Conservation (phyloP, 2,113 vertebrate genomes). For the Campylomormyrus numenius region DNA sequence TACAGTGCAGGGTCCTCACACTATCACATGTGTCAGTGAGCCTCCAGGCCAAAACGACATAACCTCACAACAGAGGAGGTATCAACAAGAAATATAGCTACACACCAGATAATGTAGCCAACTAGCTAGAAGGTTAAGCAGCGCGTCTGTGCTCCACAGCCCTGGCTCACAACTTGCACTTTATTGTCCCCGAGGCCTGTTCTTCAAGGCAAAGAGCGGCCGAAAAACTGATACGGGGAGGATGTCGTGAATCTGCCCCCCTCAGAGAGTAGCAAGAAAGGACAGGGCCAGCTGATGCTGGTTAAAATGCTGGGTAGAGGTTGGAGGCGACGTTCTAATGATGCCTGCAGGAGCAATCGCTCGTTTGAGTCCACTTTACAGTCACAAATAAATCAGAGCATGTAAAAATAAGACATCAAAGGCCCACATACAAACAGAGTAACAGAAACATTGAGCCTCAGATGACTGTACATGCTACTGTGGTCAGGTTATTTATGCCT, state of each 20-base stretch:
- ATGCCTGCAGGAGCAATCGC: background rate
- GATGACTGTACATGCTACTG: background rate
- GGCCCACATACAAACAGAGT: background rate
- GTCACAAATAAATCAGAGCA: background rate
- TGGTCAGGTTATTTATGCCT: background rate
- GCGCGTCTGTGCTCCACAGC: background rate
- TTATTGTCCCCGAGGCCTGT: background rate
- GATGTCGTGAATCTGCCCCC: background rate
- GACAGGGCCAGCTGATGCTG: background rate
- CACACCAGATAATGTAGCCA: slow-evolving; percentile 11
- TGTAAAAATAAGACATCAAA: background rate
- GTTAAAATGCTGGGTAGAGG: background rate
- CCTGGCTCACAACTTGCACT: background rate
- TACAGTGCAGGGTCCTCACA: background rate
- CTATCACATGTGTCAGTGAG: background rate
- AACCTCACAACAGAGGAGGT: background rate
- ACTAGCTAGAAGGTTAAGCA: background rate
- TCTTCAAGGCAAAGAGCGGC: background rate
- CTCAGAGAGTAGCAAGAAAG: background rate
- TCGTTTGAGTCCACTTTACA: background rate
- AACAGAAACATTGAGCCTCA: background rate
- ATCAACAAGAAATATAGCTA: background rate
- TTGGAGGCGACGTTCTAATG: background rate
- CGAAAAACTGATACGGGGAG: background rate
- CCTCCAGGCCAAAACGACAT: slow-evolving; percentile 8